Conservation (phyloP, 1,140 invertebrate species). For the Ooceraea biroi region DNA sequence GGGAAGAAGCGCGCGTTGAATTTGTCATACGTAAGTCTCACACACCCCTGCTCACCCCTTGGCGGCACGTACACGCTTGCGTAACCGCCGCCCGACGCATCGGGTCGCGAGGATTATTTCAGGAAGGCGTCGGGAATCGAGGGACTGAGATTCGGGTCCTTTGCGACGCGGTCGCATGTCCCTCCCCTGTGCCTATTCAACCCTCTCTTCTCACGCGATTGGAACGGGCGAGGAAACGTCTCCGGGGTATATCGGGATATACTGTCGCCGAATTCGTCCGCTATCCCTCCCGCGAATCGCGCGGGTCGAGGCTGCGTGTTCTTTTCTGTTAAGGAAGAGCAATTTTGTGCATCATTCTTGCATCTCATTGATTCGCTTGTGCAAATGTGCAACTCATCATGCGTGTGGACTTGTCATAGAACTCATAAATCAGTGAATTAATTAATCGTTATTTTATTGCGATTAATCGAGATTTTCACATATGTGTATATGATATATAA, state of each 20-base stretch:
- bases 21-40: slow-evolving; percentile 83
- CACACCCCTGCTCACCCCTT: slow-evolving; percentile 26
- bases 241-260: slow-evolving; percentile 81
- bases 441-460: slow-evolving; percentile 10
- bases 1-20: slow-evolving; percentile 78
- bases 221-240: slow-evolving; percentile 73
- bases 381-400: not conserved
- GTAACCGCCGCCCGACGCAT: slow-evolving; percentile 40
- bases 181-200: not conserved
- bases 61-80: slow-evolving; percentile 69
- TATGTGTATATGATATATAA: not conserved
- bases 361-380: not conserved
- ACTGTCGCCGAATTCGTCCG: slow-evolving; percentile 78
- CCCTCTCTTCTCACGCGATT: slow-evolving; percentile 46
- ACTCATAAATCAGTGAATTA: not conserved
- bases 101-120: slow-evolving; percentile 76
- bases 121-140: slow-evolving; percentile 73
- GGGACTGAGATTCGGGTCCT: slow-evolving; percentile 76
- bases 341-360: not conserved
- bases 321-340: not conserved
- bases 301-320: slow-evolving; percentile 22
- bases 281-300: slow-evolving; percentile 56
- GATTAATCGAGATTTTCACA: not conserved
- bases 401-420: not conserved
- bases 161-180: slow-evolving; percentile 69